Base-by-base conservation (phyloP, 2,888 invertebrate genomes). In the Synergus japonicus region DNA sequence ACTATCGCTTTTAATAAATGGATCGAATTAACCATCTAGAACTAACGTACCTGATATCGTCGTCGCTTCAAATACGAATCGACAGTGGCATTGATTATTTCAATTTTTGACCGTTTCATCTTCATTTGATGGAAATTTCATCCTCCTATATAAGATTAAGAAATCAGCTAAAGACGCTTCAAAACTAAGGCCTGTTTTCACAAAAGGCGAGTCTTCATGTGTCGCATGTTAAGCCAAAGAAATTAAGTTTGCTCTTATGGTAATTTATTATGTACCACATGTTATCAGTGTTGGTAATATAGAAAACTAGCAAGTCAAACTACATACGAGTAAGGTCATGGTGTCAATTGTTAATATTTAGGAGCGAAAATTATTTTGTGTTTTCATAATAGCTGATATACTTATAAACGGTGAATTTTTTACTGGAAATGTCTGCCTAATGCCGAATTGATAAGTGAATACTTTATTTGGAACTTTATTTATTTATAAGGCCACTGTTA, bases 41-140 rank as follows among this genome's bases (percentile, higher is more conserved):
- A 58, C 22, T 15, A 29, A 80, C 92, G 92, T 91, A 94, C 95
- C 86, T 95, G 94, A 90, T 95, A 96, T 88, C 95, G 95, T 76
- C 96, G 93, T 82, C 95, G 94, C 91, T 95, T 95, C 88, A 96
- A 93, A 92, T 96, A 96, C 82, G 94, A 94, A 87, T 94, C 93
- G 86, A 95, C 93, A 83, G 95, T 95, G 84, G 94, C 94, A 90
- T 94, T 95, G 86, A 96, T 94, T 84, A 94, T 93, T 91, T 96
- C 95, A 91, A 93, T 94, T 93, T 94, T 94, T 81, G 94, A 93
- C 87, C 95, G 94, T 93, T 95, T 95, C 91, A 94, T 93, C 91
- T 92, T 93, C 90, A 89, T 88, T 84, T 82, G 85, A 85, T 85
- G 83, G 78, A 82, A 79, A 78, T 79, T 83, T 84, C 84, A 82